phyloP scores from a whole-genome alignment of 2,113 vertebrate species.

The Dasyornis broadbenti region DNA sequence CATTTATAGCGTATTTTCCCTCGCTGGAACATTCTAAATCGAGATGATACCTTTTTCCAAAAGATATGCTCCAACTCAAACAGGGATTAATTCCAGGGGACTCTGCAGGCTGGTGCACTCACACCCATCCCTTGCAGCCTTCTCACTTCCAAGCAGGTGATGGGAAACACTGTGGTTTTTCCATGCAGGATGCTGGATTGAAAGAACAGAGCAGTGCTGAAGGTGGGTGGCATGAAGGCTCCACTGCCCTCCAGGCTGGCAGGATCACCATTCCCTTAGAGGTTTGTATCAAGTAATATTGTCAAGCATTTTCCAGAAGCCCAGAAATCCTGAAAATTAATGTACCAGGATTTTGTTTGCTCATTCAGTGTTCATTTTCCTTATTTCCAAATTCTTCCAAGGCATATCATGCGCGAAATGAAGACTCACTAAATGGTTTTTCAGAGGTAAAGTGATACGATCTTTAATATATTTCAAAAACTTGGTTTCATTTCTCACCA shows the following conservation, averaged over 20 bases:
- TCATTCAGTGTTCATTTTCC: fast-evolving
- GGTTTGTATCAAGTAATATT: neutral
- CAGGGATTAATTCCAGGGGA: neutral
- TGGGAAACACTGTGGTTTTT: neutral
- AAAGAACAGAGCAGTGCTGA: neutral
- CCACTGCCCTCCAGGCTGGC: neutral
- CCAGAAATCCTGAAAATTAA: neutral
- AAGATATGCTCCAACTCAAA: neutral
- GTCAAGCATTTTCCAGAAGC: neutral
- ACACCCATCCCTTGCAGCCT: neutral
- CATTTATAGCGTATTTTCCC: neutral
- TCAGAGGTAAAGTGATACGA: neutral
- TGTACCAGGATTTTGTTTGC: neutral
- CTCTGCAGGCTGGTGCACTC: neutral
- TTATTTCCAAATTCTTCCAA: neutral
- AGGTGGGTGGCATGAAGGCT: neutral
- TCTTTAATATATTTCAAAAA: neutral
- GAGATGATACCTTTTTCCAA: neutral
- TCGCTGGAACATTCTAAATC: neutral
- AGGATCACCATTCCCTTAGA: neutral
- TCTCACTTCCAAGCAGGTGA: neutral
- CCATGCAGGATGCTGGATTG: neutral
- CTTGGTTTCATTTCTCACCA: neutral
- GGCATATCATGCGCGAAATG: fast-evolving
- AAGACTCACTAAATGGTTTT: neutral